These are phyloP conservation scores for Anastrepha ludens DNA, from an alignment of 1,140 invertebrate species.

Conservation along the genomic window DNA sequence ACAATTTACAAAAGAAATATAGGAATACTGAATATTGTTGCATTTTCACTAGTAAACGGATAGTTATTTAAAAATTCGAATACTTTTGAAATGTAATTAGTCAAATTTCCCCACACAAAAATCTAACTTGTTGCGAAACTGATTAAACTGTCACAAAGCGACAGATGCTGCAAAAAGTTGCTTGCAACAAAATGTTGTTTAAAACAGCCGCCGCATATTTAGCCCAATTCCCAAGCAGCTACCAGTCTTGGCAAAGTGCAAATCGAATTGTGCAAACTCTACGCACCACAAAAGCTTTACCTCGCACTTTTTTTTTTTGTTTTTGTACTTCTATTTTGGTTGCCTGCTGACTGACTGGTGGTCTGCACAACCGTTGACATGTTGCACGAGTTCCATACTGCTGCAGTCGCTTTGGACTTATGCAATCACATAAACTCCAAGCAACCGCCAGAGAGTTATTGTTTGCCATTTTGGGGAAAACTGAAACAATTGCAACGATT, in stretches of 20 bases:
- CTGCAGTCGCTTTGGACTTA: conserved; percentile 1
- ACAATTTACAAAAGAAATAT: too few species aligned
- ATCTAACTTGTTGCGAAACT: neutral
- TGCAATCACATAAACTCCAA: conserved; percentile 30
- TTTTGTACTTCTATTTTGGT: neutral
- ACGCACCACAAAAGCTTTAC: neutral
- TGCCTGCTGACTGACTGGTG: neutral
- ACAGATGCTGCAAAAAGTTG: neutral
- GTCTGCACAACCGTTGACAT: conserved; percentile 8
- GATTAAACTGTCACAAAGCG: neutral
- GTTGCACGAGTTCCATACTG: conserved; percentile 17
- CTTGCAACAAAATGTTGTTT: conserved; percentile 29
- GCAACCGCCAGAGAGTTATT: neutral
- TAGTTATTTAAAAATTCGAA: too few species aligned
- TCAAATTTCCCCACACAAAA: neutral
- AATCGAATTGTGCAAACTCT: neutral
- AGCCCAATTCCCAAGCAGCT: conserved; percentile 18
- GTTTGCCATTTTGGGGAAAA: neutral
- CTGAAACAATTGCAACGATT: conserved; percentile 43
- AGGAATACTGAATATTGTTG: too few species aligned
- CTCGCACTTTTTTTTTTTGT: too few species aligned
- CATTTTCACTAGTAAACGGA: too few species aligned
- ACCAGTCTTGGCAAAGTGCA: neutral
- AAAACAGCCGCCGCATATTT: neutral
- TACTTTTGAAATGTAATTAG: too few species aligned